Evolutionary conservation across 2,797 vertebrate genomes (phyloP).

Genomic region (Glyptemys insculpta): DNA sequence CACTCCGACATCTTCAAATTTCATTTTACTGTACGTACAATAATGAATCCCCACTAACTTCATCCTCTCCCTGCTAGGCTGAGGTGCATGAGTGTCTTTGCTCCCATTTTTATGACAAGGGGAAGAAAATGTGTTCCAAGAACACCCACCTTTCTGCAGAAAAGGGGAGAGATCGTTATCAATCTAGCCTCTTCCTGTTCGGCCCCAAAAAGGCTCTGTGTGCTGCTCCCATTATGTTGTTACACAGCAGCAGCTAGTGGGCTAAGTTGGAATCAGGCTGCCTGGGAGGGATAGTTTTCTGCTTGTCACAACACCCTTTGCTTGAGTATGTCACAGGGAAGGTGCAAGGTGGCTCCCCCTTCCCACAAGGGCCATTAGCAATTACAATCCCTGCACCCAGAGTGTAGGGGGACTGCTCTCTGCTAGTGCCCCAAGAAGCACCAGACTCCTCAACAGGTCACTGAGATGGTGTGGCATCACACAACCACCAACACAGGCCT

Average conservation of each 20-base stretch:
- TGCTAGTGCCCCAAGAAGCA: background rate
- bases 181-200: background rate
- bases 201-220: background rate
- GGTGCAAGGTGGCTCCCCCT: background rate
- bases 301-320: constrained; percentile 11
- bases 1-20: background rate
- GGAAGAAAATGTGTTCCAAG: background rate
- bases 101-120: background rate
- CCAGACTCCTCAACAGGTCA: background rate
- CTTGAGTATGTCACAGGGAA: background rate
- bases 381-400: background rate
- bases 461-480: background rate
- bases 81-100: background rate
- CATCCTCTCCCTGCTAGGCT: accelerated
- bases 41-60: background rate
- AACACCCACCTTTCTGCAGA: background rate
- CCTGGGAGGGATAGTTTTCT: background rate
- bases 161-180: accelerated
- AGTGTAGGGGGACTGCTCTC: background rate
- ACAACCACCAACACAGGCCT: background rate
- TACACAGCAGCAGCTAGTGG: background rate
- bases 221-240: background rate
- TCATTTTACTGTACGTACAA: background rate
- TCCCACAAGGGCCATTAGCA: accelerated
- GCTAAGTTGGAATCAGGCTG: constrained; percentile 27